Base-by-base conservation (phyloP, 1,140 invertebrate genomes). In the Drosophila elegans region DNA sequence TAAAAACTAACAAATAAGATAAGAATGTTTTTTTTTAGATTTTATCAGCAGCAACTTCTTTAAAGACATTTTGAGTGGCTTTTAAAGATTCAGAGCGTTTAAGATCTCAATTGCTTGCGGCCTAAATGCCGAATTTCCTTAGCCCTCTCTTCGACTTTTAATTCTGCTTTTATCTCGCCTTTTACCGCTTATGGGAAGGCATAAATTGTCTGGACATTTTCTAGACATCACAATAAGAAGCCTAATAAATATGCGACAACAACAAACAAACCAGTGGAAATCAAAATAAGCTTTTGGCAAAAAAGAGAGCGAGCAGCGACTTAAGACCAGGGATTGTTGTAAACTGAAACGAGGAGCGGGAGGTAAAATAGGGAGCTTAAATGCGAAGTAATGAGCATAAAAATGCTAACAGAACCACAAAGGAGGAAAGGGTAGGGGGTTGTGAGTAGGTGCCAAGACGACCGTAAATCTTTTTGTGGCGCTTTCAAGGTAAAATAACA, bases 401-500 rank as follows among this genome's bases (percentile, higher is more conserved):
- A 86, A 86, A 79, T 68, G 79, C 38, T 62, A 77, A 61, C 74
- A 76, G 71, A 69, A 69, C 63, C 74, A 54, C 60, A 74, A 59
- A 59, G 10, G 29, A 53, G 13, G n/a, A 32, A 32, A 6, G 9
- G 44, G 7, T 9, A 11, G n/a, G 44, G 11, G 27, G 41, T 12
- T n/a, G 64, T 27, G 54, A 64, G 45, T 68, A 77, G 81, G 76
- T 80, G 77, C 73, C 64, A 77, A 66, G 79, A 60, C 63, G 66
- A 82, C 74, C 66, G 75, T 86, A 88, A 86, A 86, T 86, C 84
- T 88, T 78, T 88, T 88, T 88, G 83, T 78, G 44, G 80, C 79
- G 79, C 83, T 88, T 83, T 86, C 71, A 86, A 86, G 83, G 83
- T 88, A 78, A 86, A 86, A 86, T 86, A 86, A 86, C 79, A 86